phyloP scores from a whole-genome alignment of 2,888 invertebrate species.

The Spialia ferax region DNA sequence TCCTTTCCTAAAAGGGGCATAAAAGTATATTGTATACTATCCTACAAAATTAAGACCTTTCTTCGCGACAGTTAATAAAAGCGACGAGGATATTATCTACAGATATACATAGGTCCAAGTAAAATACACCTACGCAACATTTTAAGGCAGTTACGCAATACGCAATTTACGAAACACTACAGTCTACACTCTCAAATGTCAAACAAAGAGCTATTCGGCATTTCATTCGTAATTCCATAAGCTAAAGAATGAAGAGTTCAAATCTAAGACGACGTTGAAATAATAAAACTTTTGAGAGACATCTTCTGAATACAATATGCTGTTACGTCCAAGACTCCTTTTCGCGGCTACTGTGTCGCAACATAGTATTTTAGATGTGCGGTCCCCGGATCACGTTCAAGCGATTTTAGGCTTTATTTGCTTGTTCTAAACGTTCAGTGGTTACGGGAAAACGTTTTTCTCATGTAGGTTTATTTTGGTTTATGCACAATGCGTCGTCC shows the following conservation, averaged over 20 bases:
- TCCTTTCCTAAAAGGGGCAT: too few relatives aligned
- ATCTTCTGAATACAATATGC: slow-evolving; percentile 77
- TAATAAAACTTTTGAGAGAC: slow-evolving; percentile 44
- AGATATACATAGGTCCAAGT: too few relatives aligned
- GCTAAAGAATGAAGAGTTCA: slow-evolving; percentile 63
- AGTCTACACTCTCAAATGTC: slow-evolving; percentile 9
- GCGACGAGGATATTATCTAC: too few relatives aligned
- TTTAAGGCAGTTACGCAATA: neutral
- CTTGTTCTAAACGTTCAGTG: neutral
- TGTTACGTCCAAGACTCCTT: slow-evolving; percentile 73
- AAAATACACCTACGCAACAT: neutral
- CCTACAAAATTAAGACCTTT: too few relatives aligned
- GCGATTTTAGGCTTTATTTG: neutral
- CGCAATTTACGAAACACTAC: neutral
- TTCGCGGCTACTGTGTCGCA: slow-evolving; percentile 80
- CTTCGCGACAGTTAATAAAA: too few relatives aligned
- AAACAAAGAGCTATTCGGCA: slow-evolving; percentile 36
- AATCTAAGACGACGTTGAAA: slow-evolving; percentile 46
- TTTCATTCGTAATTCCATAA: slow-evolving; percentile 26
- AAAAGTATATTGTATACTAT: too few relatives aligned
- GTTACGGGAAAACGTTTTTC: neutral
- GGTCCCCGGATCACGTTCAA: neutral
- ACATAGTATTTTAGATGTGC: slow-evolving; percentile 63
- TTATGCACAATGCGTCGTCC: slow-evolving; percentile 75
- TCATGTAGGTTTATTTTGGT: slow-evolving; percentile 50